Evolutionary conservation across 2,113 vertebrate species (phyloP).

Genomic region (Hemichromis elongatus): DNA sequence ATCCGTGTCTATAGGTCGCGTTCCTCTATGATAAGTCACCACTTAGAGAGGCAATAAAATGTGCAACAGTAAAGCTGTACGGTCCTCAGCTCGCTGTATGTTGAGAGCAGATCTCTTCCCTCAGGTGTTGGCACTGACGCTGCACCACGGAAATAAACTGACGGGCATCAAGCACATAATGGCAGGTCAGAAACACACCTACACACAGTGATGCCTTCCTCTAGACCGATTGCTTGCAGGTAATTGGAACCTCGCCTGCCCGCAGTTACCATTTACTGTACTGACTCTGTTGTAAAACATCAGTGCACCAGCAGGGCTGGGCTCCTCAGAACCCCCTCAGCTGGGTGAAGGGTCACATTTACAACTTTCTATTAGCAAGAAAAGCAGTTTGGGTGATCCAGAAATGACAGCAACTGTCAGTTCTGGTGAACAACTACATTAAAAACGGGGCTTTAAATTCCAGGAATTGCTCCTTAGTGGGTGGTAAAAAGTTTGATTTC

Average conservation of each 20-base stretch:
- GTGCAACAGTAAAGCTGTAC: neutral
- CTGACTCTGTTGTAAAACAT: conserved; percentile 39
- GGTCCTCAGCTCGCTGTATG: neutral
- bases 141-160: conserved; percentile 1
- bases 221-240: neutral
- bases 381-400: neutral
- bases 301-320: conserved; percentile 24
- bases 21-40: neutral
- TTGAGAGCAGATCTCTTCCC: neutral
- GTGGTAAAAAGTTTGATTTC: neutral
- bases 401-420: neutral
- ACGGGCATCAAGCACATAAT: neutral
- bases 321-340: conserved; percentile 35
- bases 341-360: neutral
- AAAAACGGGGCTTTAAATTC: neutral
- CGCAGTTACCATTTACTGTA: neutral
- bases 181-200: conserved; percentile 28
- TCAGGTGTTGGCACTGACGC: neutral
- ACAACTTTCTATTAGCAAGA: neutral
- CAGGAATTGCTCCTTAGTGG: neutral
- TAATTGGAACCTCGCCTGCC: conserved; percentile 12
- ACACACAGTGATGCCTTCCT: conserved; percentile 1
- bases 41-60: neutral
- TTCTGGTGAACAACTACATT: neutral
- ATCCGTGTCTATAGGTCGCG: neutral